phyloP scores from a whole-genome alignment of 2,888 invertebrate genomes.

The Sericinus montela region DNA sequence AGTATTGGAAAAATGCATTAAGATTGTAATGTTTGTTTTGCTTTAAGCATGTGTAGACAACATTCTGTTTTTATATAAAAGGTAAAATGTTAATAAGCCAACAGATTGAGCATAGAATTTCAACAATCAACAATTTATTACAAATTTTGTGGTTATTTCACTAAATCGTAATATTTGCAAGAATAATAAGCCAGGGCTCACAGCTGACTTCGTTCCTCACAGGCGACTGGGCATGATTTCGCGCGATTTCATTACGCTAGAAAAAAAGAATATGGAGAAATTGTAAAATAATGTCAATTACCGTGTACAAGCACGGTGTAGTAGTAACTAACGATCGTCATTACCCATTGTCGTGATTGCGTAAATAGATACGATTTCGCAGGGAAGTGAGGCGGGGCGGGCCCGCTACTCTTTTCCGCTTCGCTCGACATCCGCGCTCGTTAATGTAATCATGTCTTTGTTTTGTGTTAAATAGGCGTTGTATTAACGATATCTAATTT shows the following conservation, averaged over 20 bases:
- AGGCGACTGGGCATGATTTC: constrained; percentile 54
- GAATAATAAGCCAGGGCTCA: constrained; percentile 11
- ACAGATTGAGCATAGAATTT: constrained; percentile 3
- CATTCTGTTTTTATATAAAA: too few species aligned
- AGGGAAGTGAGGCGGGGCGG: constrained; percentile 56
- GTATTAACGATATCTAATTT: constrained; percentile 41
- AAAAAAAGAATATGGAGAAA: constrained; percentile 61
- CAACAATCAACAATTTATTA: constrained; percentile 15
- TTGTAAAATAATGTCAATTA: constrained; percentile 78
- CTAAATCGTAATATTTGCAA: constrained; percentile 5
- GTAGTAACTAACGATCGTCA: constrained; percentile 66
- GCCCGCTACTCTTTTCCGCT: constrained; percentile 58
- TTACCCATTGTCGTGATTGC: constrained; percentile 73
- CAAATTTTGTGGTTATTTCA: constrained; percentile 14
- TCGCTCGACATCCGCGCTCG: constrained; percentile 54
- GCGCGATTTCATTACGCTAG: constrained; percentile 61
- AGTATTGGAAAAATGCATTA: too few species aligned
- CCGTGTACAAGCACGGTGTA: constrained; percentile 53
- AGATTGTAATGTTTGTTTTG: too few species aligned
- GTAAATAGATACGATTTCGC: constrained; percentile 65
- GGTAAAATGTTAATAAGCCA: background rate
- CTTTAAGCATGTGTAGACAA: too few species aligned
- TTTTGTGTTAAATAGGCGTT: constrained; percentile 29
- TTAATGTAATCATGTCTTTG: constrained; percentile 59
- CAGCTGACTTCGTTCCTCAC: constrained; percentile 26